A percentile compares a stretch with the other conserved stretches of the same genome.
Evolutionary conservation across 2,888 invertebrate species (phyloP).

Genomic region (Pediacus dermestoides): DNA sequence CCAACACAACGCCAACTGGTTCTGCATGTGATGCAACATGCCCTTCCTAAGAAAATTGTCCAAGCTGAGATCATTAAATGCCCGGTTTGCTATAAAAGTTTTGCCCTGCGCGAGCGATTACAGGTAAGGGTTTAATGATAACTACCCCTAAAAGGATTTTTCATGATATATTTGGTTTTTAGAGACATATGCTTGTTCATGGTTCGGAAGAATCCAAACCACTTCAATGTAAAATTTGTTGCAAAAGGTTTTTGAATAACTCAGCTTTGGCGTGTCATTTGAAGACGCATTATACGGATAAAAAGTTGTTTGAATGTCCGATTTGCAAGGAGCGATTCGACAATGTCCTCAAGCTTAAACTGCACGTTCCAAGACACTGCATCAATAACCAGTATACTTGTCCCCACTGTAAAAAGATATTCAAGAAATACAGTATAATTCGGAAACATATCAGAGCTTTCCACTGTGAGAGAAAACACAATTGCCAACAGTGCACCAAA

Average conservation of each 20-base stretch:
- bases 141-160: constrained; percentile 3
- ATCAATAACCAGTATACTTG: constrained; percentile 65
- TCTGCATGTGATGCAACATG: constrained; percentile 36
- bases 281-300: constrained; percentile 63
- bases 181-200: constrained; percentile 65
- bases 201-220: constrained; percentile 67
- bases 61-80: constrained; percentile 54
- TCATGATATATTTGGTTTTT: constrained; percentile 28
- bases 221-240: constrained; percentile 62
- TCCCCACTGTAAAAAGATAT: constrained; percentile 65
- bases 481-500: constrained; percentile 66
- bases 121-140: constrained; percentile 41
- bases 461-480: constrained; percentile 65
- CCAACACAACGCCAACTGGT: constrained; percentile 38
- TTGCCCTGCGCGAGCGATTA: constrained; percentile 60
- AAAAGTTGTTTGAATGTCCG: constrained; percentile 67
- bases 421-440: constrained; percentile 65
- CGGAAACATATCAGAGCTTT: constrained; percentile 72
- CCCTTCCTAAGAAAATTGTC: constrained; percentile 24
- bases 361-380: constrained; percentile 64
- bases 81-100: constrained; percentile 62
- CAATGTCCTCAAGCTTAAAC: constrained; percentile 60
- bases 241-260: constrained; percentile 66
- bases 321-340: constrained; percentile 68
- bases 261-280: constrained; percentile 69